Evolutionary conservation across 2,888 invertebrate genomes (phyloP).

Genomic region (Encarsia formosa): DNA sequence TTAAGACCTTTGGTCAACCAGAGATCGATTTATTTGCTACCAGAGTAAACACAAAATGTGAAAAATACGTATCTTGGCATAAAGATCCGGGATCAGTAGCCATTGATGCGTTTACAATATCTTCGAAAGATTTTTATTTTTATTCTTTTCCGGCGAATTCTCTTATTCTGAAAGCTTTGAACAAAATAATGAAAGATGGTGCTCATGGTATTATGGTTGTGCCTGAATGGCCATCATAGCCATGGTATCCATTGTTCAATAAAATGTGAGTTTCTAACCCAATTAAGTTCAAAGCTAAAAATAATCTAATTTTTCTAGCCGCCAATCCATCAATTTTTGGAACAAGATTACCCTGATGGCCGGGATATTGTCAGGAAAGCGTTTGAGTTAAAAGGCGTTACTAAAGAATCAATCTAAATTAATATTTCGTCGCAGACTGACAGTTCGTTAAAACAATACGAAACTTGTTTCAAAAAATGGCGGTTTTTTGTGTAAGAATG

Average conservation of each 20-base stretch:
- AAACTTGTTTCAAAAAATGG: conserved; percentile 17
- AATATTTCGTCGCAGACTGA: conserved; percentile 8
- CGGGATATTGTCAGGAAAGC: too few relatives aligned
- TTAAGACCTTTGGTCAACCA: background rate
- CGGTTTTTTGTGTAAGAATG: conserved; percentile 10
- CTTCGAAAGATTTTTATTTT: background rate
- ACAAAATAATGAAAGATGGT: background rate
- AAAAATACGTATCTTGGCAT: too few relatives aligned
- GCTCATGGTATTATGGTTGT: background rate
- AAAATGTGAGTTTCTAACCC: background rate
- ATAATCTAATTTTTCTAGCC: conserved; percentile 1
- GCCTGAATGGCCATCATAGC: background rate
- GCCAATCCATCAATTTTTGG: background rate
- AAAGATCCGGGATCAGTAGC: background rate
- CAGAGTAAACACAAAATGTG: too few relatives aligned
- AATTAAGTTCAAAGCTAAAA: background rate
- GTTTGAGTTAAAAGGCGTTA: conserved; percentile 1
- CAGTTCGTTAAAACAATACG: conserved; percentile 15
- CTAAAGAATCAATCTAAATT: conserved; percentile 10
- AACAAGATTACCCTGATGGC: background rate
- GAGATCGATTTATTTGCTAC: conserved; percentile 3
- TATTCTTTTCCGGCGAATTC: conserved; percentile 2
- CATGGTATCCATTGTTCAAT: background rate
- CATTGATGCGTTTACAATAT: background rate
- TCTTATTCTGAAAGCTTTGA: background rate